phyloP scores from a whole-genome alignment of 1,140 invertebrate species.

The Schlechtendalia chinensis region DNA sequence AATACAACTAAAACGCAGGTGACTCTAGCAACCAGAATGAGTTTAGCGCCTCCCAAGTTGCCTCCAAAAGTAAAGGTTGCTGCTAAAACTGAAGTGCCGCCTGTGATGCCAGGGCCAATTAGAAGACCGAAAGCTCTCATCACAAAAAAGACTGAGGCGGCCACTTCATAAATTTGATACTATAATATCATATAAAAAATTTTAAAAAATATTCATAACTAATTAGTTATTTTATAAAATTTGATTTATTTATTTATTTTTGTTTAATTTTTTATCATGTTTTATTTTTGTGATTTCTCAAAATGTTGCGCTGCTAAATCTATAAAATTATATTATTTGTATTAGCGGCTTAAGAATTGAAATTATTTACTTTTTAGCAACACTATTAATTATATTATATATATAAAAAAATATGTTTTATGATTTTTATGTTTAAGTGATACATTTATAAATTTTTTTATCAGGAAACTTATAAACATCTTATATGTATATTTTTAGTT shows the following conservation, averaged over 20 bases:
- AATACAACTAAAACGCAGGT: constrained; percentile 9
- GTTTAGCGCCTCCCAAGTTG: constrained; percentile 43
- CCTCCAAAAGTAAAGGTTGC: constrained; percentile 33
- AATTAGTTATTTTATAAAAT: constrained; percentile 40
- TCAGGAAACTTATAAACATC: constrained; percentile 27
- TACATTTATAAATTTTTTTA: constrained; percentile 41
- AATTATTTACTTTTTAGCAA: constrained; percentile 31
- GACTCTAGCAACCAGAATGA: constrained; percentile 41
- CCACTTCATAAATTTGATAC: constrained; percentile 43
- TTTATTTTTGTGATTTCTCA: constrained; percentile 45
- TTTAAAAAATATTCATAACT: constrained; percentile 21
- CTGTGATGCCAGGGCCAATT: constrained; percentile 37
- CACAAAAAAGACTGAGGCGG: constrained; percentile 48
- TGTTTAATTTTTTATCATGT: constrained; percentile 38
- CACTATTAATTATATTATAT: not conserved
- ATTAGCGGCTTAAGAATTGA: constrained; percentile 12
- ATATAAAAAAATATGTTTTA: constrained; percentile 34
- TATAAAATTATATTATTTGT: constrained; percentile 29
- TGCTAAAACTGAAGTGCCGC: constrained; percentile 21
- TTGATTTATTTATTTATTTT: constrained; percentile 25
- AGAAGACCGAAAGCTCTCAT: constrained; percentile 39
- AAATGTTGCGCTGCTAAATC: constrained; percentile 32
- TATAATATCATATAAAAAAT: not conserved
- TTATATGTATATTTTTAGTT: constrained; percentile 19
- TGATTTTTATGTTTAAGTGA: constrained; percentile 45